Evolutionary conservation across 2,888 invertebrate species (phyloP), one percentile per base, ranked within the genome.

Genomic region (Limulus polyphemus): DNA sequence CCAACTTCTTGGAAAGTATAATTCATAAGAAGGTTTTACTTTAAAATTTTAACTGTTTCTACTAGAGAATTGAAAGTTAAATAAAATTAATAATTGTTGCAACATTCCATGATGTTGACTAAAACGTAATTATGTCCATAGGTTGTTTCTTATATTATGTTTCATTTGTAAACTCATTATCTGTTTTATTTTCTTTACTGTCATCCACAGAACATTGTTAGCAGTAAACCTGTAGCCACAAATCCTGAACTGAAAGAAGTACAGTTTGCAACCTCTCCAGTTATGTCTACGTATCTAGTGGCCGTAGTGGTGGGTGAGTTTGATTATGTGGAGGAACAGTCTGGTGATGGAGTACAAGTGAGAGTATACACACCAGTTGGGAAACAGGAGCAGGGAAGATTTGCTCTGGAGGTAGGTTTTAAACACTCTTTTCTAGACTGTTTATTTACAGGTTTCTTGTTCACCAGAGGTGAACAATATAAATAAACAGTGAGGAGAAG

Each of bases 221-320:
- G 63, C 1, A 74, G 32, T 11, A n/a, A 17, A 17, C 14, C 54
- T 54, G 2, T 13, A 16, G 17, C 54, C 11, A 32, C 54, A 11
- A 54, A 54, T 14, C 17, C 16, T 54, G 79, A 78, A 13, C 78
- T 81, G 67, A 82, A 80, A 60, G 77, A 81, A 47, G 78, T 88
- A 46, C 82, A 82, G 65, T 95, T 90, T 76, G 85, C 86, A 71
- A 85, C 84, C 58, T 90, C 94, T 1, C 95, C 95, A 1, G 79
- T 90, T 65, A 97, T 97, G 94, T 91, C 93, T 11, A 94, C 95
- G 0, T 98, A 98, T 75, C 81, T 98, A 67, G 87, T 97, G 59
- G 95, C 95, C 0, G 87, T 90, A 56, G 90, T 93, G 10, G 88
- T 98, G 4, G 97, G 97, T 48, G 93, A 97, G 77, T 94, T 90